Evolutionary conservation across 2,888 invertebrate species (phyloP), one percentile per base, ranked within the genome.

Genomic region (Phaedon cochleariae): DNA sequence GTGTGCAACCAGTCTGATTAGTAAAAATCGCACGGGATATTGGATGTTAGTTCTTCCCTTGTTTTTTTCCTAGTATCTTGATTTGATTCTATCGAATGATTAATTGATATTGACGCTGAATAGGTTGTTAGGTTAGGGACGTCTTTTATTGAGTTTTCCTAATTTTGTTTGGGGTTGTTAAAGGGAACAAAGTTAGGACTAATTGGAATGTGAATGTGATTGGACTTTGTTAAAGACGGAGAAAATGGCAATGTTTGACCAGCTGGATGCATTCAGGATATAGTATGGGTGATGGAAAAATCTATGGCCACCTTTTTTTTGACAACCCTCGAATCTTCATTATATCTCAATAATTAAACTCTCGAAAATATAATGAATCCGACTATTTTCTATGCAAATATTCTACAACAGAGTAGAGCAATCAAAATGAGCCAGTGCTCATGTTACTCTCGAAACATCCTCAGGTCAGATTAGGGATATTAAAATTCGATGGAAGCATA

Each of bases 21-120:
- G 76, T 73, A 77, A 77, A 76, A 76, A 76, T 75, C 67, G 69
- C 62, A 41, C 64, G 53, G 68, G 69, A 71, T 73, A 73, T 72
- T 71, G 72, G 71, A 70, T 68, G 71, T 68, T 68, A 73, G 70
- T 71, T 72, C 73, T 71, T 73, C 73, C 74, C 69, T 75, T 74
- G 68, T 74, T 74, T 70, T 74, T 58, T 70, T 41, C 53, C 59
- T 34, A 60, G 61, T 34, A 59, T 61, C 53, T 55, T 65, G 65
- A 69, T 70, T 62, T 53, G 58, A 71, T 71, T 66, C 62, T 67
- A 59, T 62, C 62, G 73, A 72, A 70, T 73, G 70, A 70, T 70
- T 72, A 73, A 75, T 74, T 75, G 70, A 72, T 68, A 70, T 66
- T 60, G 41, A 41, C 41, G 41, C 41, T 41, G 41, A 41, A 15